These are phyloP conservation scores for Presbytis comata DNA, from an alignment of 2,797 vertebrate genomes.

Conservation along the genomic window DNA sequence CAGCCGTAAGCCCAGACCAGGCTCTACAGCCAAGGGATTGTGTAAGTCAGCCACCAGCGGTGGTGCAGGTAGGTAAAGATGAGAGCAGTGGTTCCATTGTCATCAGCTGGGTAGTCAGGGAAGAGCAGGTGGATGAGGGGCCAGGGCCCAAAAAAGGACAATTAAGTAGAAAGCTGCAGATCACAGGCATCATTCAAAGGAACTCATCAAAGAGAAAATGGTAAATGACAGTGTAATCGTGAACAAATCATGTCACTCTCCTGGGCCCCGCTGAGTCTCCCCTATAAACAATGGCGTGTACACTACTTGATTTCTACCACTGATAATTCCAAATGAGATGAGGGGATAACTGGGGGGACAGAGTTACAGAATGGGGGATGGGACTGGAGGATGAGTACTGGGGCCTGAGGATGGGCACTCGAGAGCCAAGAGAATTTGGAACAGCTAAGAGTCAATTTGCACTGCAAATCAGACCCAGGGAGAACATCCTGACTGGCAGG, in stretches of 20 bases:
- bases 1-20: not conserved
- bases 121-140: no score
- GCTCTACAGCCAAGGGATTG: not conserved
- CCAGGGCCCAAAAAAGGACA: not conserved
- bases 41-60: not conserved
- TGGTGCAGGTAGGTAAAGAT: not conserved
- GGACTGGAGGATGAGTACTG: not conserved
- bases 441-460: not conserved
- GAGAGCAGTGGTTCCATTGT: not conserved
- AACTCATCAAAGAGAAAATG: not conserved
- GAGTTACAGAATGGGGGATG: not conserved
- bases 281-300: fast-evolving
- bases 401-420: not conserved
- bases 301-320: not conserved
- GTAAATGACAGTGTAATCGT: not conserved
- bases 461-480: not conserved
- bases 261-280: not conserved
- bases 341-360: not conserved
- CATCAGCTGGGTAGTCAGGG: no score
- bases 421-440: slow-evolving; percentile 40
- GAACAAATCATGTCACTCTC: not conserved
- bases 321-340: not conserved
- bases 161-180: not conserved
- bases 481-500: not conserved
- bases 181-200: not conserved